Evolutionary conservation across 2,888 invertebrate genomes (phyloP).

Genomic region (Sympetrum striolatum): DNA sequence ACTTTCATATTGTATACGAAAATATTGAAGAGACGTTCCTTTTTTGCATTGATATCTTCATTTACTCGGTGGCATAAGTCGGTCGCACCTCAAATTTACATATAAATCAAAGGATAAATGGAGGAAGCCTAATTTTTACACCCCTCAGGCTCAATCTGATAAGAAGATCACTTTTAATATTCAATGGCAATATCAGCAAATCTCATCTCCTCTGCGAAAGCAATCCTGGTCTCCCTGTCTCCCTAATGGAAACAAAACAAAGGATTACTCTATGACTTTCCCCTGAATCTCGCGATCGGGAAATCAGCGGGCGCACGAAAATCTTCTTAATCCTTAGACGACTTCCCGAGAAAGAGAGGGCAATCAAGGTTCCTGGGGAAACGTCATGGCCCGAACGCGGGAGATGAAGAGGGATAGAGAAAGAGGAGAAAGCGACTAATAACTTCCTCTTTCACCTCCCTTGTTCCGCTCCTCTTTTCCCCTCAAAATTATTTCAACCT

Average conservation of each 20-base stretch:
- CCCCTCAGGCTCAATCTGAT: not conserved
- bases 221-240: not conserved
- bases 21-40: too few species aligned
- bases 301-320: not conserved
- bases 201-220: not conserved
- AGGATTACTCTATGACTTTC: slow-evolving; percentile 22
- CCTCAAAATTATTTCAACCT: slow-evolving; percentile 24
- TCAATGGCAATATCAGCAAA: not conserved
- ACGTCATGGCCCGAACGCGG: not conserved
- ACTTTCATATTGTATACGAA: too few species aligned
- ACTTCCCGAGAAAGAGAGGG: slow-evolving; percentile 4
- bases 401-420: not conserved
- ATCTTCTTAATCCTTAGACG: not conserved
- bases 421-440: slow-evolving; percentile 1
- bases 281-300: slow-evolving; percentile 6
- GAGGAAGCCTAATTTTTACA: too few species aligned
- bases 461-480: not conserved
- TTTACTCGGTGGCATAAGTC: too few species aligned
- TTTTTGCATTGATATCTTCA: too few species aligned
- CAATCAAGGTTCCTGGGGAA: slow-evolving; percentile 24
- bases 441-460: not conserved
- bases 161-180: not conserved
- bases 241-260: slow-evolving; percentile 30
- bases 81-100: too few species aligned
- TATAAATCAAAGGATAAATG: too few species aligned